Evolutionary conservation across 1,140 invertebrate species (phyloP), one percentile per base, ranked within the genome.

Genomic region (Cotesia typhae): DNA sequence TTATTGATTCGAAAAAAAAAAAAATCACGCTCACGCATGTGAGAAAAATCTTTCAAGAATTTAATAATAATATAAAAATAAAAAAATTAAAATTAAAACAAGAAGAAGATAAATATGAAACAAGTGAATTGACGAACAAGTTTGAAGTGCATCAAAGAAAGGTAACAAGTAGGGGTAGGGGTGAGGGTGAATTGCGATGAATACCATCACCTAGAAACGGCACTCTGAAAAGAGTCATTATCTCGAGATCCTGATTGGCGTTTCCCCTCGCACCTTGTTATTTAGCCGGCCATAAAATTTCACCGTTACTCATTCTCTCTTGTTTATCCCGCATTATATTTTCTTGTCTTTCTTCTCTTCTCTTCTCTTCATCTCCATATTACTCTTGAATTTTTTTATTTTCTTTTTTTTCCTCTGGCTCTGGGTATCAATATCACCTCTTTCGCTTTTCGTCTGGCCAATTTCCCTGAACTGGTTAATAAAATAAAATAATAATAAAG

Each of bases 241-340:
- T 66, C 67, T 74, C 38, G 60, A 20, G 52, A 65, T 65, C 67
- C 67, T 70, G 72, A 74, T 70, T 74, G 72, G 72, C 67, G 72
- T 70, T 74, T 74, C 72, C 72, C 72, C 67, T 74, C 67, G 61
- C 67, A 74, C 72, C 72, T 74, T 74, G 72, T 74, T 74, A 74
- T 70, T 74, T 74, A 70, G 61, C 60, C 51, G 38, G 51, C 67
- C n/a, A 36, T 64, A 41, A 64, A 28, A 35, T 51, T 14, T 37
- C 53, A 47, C 47, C 36, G 10, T 35, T 28, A 9, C 41, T 53
- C 41, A 61, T 35, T 57, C 67, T 1, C 7, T 57, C 53, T 60
- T 36, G 20, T 60, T 60, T 60, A 7, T n/a, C 61, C 38, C 38
- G 28, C 38, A 37, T 4, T 7, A n/a, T 60, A 10, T 4, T 36